These are phyloP conservation scores for Celastrina argiolus DNA, from an alignment of 2,888 invertebrate genomes.

Conservation along the genomic window DNA sequence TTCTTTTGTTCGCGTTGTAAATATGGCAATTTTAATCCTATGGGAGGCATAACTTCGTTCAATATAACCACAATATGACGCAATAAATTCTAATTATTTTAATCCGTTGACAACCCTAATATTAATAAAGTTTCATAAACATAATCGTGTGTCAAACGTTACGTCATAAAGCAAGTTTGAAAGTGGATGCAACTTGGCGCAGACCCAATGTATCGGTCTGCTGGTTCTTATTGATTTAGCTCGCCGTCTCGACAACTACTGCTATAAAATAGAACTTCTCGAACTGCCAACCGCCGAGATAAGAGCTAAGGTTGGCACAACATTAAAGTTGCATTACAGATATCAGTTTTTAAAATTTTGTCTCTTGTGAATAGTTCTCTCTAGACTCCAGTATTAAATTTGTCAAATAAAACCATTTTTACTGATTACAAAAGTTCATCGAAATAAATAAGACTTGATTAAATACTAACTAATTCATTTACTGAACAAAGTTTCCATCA, in stretches of 20 bases:
- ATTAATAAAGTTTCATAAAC: neutral
- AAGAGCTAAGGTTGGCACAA: neutral
- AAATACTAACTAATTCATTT: too few relatives aligned
- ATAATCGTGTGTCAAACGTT: slow-evolving; percentile 1
- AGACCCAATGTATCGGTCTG: slow-evolving; percentile 28
- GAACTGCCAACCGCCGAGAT: slow-evolving; percentile 4
- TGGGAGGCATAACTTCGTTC: too few relatives aligned
- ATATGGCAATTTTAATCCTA: too few relatives aligned
- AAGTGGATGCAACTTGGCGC: slow-evolving; percentile 27
- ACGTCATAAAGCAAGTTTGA: slow-evolving; percentile 6
- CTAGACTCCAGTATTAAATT: too few relatives aligned
- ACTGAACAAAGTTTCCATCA: too few relatives aligned
- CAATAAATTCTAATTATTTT: too few relatives aligned
- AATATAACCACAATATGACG: too few relatives aligned
- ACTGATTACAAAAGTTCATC: too few relatives aligned
- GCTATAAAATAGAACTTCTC: slow-evolving; percentile 16
- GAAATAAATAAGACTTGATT: too few relatives aligned
- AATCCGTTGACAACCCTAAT: neutral
- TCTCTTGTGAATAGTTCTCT: too few relatives aligned
- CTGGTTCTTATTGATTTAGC: slow-evolving; percentile 32
- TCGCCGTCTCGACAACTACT: slow-evolving; percentile 8
- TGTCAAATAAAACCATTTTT: too few relatives aligned
- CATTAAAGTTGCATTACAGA: neutral
- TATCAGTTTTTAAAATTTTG: neutral
- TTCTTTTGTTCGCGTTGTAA: too few relatives aligned